Evolutionary conservation across 2,113 vertebrate genomes (phyloP), one percentile per base, ranked within the genome.

Genomic region (Echinops telfairi): DNA sequence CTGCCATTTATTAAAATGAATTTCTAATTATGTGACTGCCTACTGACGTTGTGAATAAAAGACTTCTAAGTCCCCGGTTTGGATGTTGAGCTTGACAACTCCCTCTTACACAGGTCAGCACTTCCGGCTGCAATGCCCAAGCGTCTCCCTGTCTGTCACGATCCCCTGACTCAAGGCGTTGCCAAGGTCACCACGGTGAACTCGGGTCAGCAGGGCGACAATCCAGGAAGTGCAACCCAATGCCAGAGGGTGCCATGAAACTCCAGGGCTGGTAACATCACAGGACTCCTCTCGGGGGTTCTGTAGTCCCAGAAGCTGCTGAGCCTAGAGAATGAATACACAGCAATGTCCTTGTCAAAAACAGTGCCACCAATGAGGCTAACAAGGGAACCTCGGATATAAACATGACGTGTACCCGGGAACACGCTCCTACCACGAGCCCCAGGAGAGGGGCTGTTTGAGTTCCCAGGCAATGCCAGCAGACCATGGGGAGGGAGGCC

Each of bases 401-500:
- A 89, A 85, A 94, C 91, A 89, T 79, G 68, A 93, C 82, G 73
- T 82, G 76, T 90, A 94, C 60, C 88, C 93, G 73, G 91, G 53
- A 94, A 95, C 33, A 83, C 0, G 19, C 95, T 90, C 36, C 25
- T 36, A 22, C 47, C 2, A 12, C 40, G 11, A 1, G 17, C 66
- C 86, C 47, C 62, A 31, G 83, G 53, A 66, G 33, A 80, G 76
- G 75, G 57, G 19, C 73, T 40, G 22, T 15, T 57, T 53, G 17
- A 64, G 31, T 40, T 86, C 80, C 7, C 20, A 70, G 57, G 1
- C 29, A 8, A 9, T 19, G 53, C 53, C 76, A 53, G 29, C 76
- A 40, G 12, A 31, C 47, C 71, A 12, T 75, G 14, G 20, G 73
- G 2, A 22, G 31, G 36, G 8, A 22, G 53, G 17, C 86, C 62